Percentiles rank a stretch among this genome's conserved stretches.
These are phyloP conservation scores for Reinhardtius hippoglossoides DNA, from an alignment of 2,113 vertebrate species.

Conservation along the genomic window DNA sequence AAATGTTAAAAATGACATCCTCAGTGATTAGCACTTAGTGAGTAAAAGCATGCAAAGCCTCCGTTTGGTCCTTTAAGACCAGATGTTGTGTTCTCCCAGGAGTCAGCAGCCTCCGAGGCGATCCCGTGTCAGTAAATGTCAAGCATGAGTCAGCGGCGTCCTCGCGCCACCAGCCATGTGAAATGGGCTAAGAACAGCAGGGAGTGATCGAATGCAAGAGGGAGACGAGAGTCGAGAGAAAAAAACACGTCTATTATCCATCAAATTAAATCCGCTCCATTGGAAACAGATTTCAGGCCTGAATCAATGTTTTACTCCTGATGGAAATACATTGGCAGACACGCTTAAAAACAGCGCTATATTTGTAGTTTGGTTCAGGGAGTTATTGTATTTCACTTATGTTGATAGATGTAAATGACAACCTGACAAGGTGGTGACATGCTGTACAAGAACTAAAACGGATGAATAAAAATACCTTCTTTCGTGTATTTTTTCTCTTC, in stretches of 20 bases:
- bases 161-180: slow-evolving; percentile 16
- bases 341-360: too few species aligned
- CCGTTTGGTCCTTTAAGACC: slow-evolving; percentile 1
- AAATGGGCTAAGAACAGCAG: not conserved
- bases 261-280: not conserved
- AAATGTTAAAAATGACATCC: too few species aligned
- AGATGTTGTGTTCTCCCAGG: not conserved
- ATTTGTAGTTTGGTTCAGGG: not conserved
- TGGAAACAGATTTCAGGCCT: not conserved
- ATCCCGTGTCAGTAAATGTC: slow-evolving; percentile 43
- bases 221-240: not conserved
- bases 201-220: not conserved
- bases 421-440: slow-evolving; percentile 23
- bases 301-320: too few species aligned
- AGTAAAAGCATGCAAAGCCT: not conserved
- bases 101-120: not conserved
- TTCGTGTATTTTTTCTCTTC: not conserved
- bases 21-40: too few species aligned
- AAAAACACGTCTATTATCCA: not conserved
- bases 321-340: too few species aligned
- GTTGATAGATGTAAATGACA: slow-evolving; percentile 16
- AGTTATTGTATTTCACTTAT: slow-evolving; percentile 6
- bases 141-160: slow-evolving; percentile 27
- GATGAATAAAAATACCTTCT: not conserved
- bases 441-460: not conserved